These are phyloP conservation scores for Gobio gobio DNA, from an alignment of 2,113 vertebrate genomes.

Conservation along the genomic window DNA sequence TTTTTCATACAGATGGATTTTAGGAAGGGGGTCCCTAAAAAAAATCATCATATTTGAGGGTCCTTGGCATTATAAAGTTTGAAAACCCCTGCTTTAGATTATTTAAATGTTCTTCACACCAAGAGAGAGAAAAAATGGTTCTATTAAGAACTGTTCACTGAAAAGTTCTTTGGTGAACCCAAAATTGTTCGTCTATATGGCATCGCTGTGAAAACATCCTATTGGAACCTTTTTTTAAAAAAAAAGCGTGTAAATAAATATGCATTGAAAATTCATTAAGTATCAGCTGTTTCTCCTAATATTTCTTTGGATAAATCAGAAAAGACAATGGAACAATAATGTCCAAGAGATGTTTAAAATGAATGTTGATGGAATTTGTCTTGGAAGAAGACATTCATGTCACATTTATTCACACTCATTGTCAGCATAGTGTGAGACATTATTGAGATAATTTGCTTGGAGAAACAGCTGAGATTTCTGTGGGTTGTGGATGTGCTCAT, in stretches of 20 bases:
- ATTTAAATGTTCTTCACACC: too few relatives aligned
- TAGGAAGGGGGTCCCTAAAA: too few relatives aligned
- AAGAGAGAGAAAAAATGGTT: too few relatives aligned
- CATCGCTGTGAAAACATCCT: not conserved
- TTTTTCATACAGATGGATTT: too few relatives aligned
- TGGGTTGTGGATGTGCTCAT: not conserved
- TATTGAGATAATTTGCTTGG: not conserved
- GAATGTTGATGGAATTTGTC: not conserved
- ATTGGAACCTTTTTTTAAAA: not conserved
- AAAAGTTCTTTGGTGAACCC: not conserved
- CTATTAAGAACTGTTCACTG: too few relatives aligned
- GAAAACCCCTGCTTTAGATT: too few relatives aligned
- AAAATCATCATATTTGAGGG: too few relatives aligned
- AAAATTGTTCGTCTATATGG: not conserved
- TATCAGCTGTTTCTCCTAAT: not conserved
- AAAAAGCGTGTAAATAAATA: not conserved
- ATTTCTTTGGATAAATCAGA: not conserved
- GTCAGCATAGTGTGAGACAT: not conserved
- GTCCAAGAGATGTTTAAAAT: not conserved
- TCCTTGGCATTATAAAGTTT: too few relatives aligned
- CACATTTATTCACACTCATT: not conserved
- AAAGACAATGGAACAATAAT: too few relatives aligned
- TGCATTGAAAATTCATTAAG: not conserved
- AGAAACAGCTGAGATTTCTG: not conserved
- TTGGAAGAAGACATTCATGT: not conserved